phyloP scores from a whole-genome alignment of 30 jellyfish, hydroid and myxozoan genomes.

The Cassiopea xamachana region DNA sequence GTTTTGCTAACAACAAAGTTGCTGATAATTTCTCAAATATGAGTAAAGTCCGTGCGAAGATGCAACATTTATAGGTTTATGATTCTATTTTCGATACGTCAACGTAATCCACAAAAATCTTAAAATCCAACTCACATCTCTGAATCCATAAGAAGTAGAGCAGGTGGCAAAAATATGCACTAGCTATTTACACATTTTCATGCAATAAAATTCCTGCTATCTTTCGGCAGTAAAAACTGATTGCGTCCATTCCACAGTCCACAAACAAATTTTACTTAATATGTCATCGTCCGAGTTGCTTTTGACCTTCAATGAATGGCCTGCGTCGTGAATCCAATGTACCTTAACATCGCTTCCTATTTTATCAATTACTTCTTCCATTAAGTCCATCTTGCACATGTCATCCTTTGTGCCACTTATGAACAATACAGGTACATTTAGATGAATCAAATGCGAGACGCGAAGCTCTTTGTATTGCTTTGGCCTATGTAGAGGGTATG shows the following conservation, averaged over 20 bases:
- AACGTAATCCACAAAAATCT: too few species aligned
- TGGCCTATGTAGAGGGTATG: constrained; percentile 85
- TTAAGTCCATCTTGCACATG: constrained; percentile 83
- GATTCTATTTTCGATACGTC: too few species aligned
- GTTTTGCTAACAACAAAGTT: too few species aligned
- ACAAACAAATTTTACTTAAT: constrained; percentile 33
- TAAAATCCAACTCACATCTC: too few species aligned
- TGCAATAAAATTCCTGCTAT: background rate
- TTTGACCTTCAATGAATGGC: constrained; percentile 72
- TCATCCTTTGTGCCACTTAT: constrained; percentile 79
- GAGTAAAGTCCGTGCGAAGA: too few species aligned
- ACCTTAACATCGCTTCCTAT: constrained; percentile 34
- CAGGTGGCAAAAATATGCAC: too few species aligned
- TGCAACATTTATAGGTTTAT: too few species aligned
- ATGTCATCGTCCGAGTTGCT: constrained; percentile 24
- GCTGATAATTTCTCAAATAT: too few species aligned
- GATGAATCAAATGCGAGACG: constrained; percentile 64
- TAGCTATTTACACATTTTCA: too few species aligned
- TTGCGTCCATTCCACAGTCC: constrained; percentile 62
- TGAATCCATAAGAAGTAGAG: too few species aligned
- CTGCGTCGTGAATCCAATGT: constrained; percentile 89
- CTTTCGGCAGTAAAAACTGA: constrained; percentile 71
- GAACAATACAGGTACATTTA: constrained; percentile 70
- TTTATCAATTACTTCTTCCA: constrained; percentile 55
- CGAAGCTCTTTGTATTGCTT: constrained; percentile 69